Evolutionary conservation across 1,140 invertebrate genomes (phyloP).

Genomic region (Bilobella aurantiaca): DNA sequence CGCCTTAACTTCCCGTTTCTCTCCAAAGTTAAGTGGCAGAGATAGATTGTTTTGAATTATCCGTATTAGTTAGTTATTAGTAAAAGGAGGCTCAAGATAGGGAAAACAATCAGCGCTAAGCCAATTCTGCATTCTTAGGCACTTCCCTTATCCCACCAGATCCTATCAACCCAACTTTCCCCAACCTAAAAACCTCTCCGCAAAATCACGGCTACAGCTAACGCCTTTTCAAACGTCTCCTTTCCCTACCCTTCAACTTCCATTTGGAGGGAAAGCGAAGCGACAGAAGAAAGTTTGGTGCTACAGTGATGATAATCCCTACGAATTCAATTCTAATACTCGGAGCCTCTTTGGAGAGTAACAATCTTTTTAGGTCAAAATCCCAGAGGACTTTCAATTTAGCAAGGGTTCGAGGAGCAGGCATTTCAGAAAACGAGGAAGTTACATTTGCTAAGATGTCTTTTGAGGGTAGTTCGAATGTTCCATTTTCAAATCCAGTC

Average conservation of each 20-base stretch:
- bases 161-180: too few relatives aligned
- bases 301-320: conserved; percentile 26
- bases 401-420: too few relatives aligned
- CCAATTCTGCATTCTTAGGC: too few relatives aligned
- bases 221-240: background rate
- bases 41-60: conserved; percentile 19
- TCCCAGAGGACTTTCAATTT: background rate
- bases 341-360: background rate
- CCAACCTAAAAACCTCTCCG: background rate
- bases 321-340: conserved; percentile 31
- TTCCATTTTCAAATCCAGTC: too few relatives aligned
- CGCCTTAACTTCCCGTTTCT: background rate
- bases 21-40: conserved; percentile 12
- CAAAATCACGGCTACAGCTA: background rate
- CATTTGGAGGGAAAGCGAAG: background rate
- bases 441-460: too few relatives aligned
- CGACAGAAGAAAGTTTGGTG: background rate
- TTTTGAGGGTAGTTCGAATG: too few relatives aligned
- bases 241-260: background rate
- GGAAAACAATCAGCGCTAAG: background rate
- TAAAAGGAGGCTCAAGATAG: background rate
- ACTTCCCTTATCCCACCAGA: too few relatives aligned
- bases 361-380: conserved; percentile 1
- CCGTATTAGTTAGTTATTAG: background rate
- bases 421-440: too few relatives aligned